phyloP scores from a whole-genome alignment of 2,113 vertebrate genomes.

The Anguilla japonica region DNA sequence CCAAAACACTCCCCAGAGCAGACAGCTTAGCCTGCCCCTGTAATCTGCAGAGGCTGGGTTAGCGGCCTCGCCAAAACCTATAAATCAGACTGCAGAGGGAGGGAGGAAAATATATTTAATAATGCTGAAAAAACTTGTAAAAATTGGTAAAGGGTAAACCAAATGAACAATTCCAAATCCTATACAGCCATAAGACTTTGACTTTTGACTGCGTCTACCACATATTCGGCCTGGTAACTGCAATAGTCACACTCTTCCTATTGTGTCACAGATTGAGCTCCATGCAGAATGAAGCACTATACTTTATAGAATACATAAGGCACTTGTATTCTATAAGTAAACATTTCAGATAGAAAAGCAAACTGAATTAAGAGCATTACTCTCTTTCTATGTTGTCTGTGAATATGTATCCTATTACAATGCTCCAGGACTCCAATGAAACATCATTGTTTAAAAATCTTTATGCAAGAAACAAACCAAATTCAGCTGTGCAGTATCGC shows the following conservation, averaged over 20 bases:
- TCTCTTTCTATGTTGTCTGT: too few relatives aligned
- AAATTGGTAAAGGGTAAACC: background rate
- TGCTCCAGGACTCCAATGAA: too few relatives aligned
- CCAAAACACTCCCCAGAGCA: conserved; percentile 18
- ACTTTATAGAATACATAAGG: background rate
- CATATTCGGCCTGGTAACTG: background rate
- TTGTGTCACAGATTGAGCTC: background rate
- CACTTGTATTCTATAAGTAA: too few relatives aligned
- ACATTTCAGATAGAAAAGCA: too few relatives aligned
- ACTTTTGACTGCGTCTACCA: background rate
- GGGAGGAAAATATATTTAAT: background rate
- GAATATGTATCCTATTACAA: too few relatives aligned
- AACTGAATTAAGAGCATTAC: too few relatives aligned
- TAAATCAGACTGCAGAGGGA: conserved; percentile 4
- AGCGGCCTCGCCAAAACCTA: background rate
- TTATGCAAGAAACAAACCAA: too few relatives aligned
- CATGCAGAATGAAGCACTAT: background rate
- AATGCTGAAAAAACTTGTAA: background rate
- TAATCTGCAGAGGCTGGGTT: background rate
- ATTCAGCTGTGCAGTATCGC: too few relatives aligned
- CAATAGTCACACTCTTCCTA: background rate
- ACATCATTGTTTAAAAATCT: too few relatives aligned
- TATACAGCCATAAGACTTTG: background rate
- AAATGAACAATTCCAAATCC: background rate
- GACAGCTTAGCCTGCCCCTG: background rate